Percentiles rank a stretch among this genome's conserved stretches.
These are phyloP conservation scores for Chaetodon trifasciatus DNA, from an alignment of 2,797 vertebrate species.

Conservation along the genomic window DNA sequence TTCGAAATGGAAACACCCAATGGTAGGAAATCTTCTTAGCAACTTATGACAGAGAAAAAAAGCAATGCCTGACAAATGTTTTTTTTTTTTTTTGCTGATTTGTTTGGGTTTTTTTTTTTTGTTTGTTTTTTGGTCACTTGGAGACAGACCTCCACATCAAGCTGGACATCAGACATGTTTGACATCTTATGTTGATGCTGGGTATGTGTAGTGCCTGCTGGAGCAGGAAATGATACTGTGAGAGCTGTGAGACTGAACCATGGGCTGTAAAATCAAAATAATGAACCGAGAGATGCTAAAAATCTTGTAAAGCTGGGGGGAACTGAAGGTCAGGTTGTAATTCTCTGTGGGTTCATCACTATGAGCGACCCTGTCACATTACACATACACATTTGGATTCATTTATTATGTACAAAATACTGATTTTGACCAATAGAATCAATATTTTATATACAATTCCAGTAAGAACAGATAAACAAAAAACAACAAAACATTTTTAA, in stretches of 20 bases:
- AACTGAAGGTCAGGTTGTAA: not conserved
- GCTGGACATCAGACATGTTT: not conserved
- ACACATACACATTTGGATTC: not conserved
- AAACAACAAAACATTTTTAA: not conserved
- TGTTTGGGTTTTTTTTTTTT: too few species aligned
- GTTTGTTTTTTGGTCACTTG: too few species aligned
- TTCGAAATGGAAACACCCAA: too few species aligned
- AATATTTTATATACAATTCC: not conserved
- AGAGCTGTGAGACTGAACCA: not conserved
- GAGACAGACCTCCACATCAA: not conserved
- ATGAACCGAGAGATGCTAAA: not conserved
- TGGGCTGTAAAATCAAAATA: too few species aligned
- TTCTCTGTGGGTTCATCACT: too few species aligned
- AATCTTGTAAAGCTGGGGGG: too few species aligned
- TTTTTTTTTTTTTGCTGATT: too few species aligned
- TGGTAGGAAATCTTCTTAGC: too few species aligned
- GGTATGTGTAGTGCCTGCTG: not conserved
- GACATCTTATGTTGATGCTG: not conserved
- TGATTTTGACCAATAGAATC: not conserved
- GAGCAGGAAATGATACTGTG: not conserved
- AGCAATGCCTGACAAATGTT: too few species aligned
- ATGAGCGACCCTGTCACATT: not conserved
- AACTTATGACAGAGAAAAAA: too few species aligned
- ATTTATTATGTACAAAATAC: not conserved
- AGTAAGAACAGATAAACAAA: not conserved